Base-by-base conservation (phyloP, 2,888 invertebrate genomes). In the Azorinus chamasolen region DNA sequence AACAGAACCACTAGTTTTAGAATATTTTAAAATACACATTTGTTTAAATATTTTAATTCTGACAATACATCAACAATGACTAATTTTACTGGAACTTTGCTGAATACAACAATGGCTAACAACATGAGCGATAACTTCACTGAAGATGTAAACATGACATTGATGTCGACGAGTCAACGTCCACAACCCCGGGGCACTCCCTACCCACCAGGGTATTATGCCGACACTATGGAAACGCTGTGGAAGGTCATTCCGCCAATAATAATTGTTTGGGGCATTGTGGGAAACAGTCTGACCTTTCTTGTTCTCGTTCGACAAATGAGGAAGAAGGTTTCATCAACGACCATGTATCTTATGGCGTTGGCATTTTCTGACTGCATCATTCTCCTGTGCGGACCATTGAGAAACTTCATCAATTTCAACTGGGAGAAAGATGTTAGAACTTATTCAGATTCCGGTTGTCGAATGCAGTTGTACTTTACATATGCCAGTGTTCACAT, bases 221-320 rank as follows among this genome's bases (percentile, higher is more conserved):
- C 65, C 27, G 61, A 76, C 12, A 70, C 61, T 18, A 39, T 66
- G n/a, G 50, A 59, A 12, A 25, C 32, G 22, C 24, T 87, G 0
- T 88, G 85, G 83, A 69, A 69, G 63, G 54, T 79, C 1, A n/a
- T 75, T 6, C 73, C 88, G 1, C 89, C 89, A 0, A 73, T 86
- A 18, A 79, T 90, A 37, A 83, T 90, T 43, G 55, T 84, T 0
- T 18, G 80, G 4, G 90, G 90, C 2, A 87, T 84, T 1, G 39
- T 87, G 14, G 90, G 89, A n/a, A 90, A 89, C 80, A 16, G 79
- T 6, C n/a, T 88, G 41, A 84, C 84, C 1, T 73, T 88, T 20
- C 32, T 79, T 1, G 87, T 88, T 8, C 63, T 89, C 46, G 51
- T 75, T n/a, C 62, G 86, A 8, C 76, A 83, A 39, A 65, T 41